Conservation (phyloP, 2,888 invertebrate genomes). For the Parnassius apollo region DNA sequence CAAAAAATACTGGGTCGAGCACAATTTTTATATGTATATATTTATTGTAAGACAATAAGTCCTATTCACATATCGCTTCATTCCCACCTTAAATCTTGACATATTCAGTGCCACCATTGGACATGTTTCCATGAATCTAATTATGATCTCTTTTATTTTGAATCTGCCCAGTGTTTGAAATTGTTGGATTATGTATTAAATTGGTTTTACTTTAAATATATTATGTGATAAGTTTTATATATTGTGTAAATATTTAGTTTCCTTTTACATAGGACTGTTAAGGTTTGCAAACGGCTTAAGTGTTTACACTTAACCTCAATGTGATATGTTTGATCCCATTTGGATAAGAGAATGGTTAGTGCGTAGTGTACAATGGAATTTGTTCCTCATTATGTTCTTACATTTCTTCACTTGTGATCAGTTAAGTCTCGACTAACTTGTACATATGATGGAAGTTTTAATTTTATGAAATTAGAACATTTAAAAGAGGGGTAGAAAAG, state of each 20-base stretch:
- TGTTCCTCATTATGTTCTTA: constrained; percentile 74
- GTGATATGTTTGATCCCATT: constrained; percentile 64
- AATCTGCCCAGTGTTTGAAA: constrained; percentile 78
- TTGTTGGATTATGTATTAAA: constrained; percentile 67
- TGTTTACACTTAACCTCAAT: constrained; percentile 52
- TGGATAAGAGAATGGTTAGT: constrained; percentile 64
- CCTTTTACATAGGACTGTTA: constrained; percentile 47
- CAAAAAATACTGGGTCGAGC: constrained; percentile 73
- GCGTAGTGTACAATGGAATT: constrained; percentile 67
- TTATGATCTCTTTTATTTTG: constrained; percentile 73
- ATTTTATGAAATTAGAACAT: constrained; percentile 65
- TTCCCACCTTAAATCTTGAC: constrained; percentile 59
- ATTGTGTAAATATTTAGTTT: constrained; percentile 71
- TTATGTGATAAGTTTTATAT: constrained; percentile 72
- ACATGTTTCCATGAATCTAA: constrained; percentile 72
- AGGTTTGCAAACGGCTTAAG: constrained; percentile 61
- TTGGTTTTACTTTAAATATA: constrained; percentile 57
- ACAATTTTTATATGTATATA: constrained; percentile 66
- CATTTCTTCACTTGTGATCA: constrained; percentile 68
- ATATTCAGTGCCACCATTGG: constrained; percentile 48
- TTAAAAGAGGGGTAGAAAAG: constrained; percentile 67
- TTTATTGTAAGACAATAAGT: constrained; percentile 71
- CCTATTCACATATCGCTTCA: constrained; percentile 69
- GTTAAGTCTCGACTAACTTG: constrained; percentile 76
- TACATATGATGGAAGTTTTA: constrained; percentile 57